Conservation (phyloP, 2,113 vertebrate genomes). For the Chaenogobius annularis region DNA sequence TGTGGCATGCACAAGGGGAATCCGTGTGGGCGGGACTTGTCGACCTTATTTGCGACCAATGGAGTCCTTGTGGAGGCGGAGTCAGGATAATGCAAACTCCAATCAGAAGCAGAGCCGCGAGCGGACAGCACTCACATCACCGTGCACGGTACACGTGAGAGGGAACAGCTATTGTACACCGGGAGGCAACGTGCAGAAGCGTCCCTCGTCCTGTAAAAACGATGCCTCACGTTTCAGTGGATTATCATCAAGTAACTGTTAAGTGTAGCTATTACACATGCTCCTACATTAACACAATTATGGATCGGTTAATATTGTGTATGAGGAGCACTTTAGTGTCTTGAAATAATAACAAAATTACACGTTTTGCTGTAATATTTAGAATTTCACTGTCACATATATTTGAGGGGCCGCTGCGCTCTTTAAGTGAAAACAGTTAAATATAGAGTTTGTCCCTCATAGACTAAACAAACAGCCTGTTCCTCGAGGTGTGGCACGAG, state of each 20-base stretch:
- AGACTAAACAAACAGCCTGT: slow-evolving; percentile 54
- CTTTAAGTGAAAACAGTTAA: neutral
- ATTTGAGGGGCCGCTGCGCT: neutral
- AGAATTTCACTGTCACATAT: neutral
- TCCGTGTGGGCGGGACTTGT: slow-evolving; percentile 61
- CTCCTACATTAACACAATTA: neutral
- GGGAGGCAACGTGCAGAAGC: slow-evolving; percentile 69
- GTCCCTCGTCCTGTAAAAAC: slow-evolving; percentile 58
- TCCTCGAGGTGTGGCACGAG: slow-evolving; percentile 64
- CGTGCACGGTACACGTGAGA: slow-evolving; percentile 79
- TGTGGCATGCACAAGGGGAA: slow-evolving; percentile 70
- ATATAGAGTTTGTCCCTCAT: slow-evolving; percentile 19
- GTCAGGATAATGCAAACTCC: slow-evolving; percentile 25
- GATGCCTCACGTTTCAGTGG: slow-evolving; percentile 75
- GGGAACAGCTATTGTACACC: slow-evolving; percentile 66
- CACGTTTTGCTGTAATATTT: neutral
- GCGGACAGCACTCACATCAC: slow-evolving; percentile 52
- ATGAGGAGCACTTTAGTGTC: neutral
- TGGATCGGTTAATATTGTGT: neutral
- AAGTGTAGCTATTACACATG: neutral
- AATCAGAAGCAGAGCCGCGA: slow-evolving; percentile 54
- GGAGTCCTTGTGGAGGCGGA: slow-evolving; percentile 48
- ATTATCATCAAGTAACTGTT: slow-evolving; percentile 64
- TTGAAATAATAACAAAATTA: neutral
- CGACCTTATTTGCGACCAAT: slow-evolving; percentile 72